A percentile compares a stretch with the other conserved stretches of the same genome.
Conservation (phyloP, 2,113 vertebrate genomes). For the Diglossa brunneiventris region DNA sequence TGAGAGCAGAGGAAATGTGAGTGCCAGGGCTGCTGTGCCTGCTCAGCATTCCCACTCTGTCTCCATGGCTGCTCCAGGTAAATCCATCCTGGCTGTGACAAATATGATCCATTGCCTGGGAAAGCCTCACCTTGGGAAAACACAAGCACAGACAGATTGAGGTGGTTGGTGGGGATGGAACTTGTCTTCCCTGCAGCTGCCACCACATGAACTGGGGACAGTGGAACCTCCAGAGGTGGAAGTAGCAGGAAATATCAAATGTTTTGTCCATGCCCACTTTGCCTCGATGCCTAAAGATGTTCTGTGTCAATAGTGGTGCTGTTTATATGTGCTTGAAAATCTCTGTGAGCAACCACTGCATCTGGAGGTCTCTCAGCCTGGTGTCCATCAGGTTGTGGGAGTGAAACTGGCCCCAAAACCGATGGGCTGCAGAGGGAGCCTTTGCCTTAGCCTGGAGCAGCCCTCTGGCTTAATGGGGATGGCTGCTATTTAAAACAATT, state of each 20-base stretch:
- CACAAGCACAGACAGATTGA: background rate
- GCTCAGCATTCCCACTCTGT: background rate
- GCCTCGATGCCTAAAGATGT: background rate
- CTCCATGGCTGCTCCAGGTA: background rate
- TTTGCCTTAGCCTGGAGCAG: background rate
- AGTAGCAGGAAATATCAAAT: background rate
- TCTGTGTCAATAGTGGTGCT: background rate
- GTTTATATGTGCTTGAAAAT: background rate
- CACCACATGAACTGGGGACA: background rate
- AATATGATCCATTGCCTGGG: background rate
- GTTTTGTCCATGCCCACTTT: background rate
- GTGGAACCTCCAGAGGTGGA: background rate
- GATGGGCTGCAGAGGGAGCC: background rate
- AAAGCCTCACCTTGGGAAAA: background rate
- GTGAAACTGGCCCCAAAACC: background rate
- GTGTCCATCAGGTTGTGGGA: background rate
- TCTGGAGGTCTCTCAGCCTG: background rate
- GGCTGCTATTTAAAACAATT: background rate
- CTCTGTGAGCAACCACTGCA: background rate
- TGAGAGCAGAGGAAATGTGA: background rate
- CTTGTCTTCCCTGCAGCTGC: background rate
- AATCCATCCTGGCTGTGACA: background rate
- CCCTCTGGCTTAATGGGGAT: background rate
- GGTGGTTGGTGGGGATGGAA: background rate
- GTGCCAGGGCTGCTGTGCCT: background rate